Base-by-base conservation (phyloP, 2,888 invertebrate species). In the Chironomus riparius region DNA sequence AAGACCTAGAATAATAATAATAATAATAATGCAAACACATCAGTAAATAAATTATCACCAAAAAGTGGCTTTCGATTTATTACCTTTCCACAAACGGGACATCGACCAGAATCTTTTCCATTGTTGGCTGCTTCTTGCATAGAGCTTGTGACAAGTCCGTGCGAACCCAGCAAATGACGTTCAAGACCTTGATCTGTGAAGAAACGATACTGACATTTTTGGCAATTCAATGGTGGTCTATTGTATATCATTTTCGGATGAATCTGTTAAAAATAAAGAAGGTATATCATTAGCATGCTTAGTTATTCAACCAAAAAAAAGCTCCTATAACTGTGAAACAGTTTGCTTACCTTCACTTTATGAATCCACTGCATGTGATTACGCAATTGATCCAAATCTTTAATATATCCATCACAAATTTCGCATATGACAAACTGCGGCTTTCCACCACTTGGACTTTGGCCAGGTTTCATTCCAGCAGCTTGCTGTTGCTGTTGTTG, bases 301-400 rank as follows among this genome's bases (percentile, higher is more conserved):
- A 24, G 7, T 71, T 71, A n/a, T n/a, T n/a, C 7, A 28, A 10
- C 38, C 56, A 48, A 73, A 61, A 61, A 2, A 24, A 24, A 24
- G 3, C 22, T 24, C 3, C 22, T 24, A 2, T 24, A 13, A 47
- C n/a, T n/a, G n/a, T n/a, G n/a, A n/a, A n/a, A n/a, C n/a, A n/a
- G n/a, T n/a, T n/a, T n/a, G n/a, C n/a, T 65, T 77, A 84, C 84
- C 85, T 95, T 95, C 79, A 95, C 94, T 88, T 97, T 96, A 84
- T 97, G 97, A 83, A 97, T 96, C 94, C 95, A 97, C 82, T 95
- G 96, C 94, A 97, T 97, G 82, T 97, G 97, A 83, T 96, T 96
- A 78, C 97, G 88, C 78, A 97, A 85, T 82, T 96, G 95, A 81
- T 96, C 95, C 81, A 96, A 87, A 84, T 97, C 97, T 86, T 96